Conservation (phyloP, 37 sponge, comb jelly and placozoan genomes). For the Geodia barretti region DNA sequence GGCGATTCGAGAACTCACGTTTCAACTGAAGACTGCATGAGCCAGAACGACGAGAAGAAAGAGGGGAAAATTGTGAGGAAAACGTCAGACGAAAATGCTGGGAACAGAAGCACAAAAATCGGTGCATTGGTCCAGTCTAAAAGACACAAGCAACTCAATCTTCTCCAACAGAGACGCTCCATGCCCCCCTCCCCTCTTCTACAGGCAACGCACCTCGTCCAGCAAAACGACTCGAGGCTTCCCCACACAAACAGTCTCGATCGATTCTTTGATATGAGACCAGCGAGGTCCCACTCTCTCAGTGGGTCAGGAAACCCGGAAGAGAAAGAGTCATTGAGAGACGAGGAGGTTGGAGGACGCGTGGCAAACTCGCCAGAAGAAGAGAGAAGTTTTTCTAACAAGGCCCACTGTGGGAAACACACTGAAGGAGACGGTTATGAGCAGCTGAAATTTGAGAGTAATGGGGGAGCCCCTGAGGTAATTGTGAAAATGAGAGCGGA, state of each 20-base stretch:
- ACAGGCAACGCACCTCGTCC: background rate
- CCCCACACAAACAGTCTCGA: conserved; percentile 14
- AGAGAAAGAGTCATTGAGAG: background rate
- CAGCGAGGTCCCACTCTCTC: background rate
- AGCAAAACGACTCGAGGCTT: background rate
- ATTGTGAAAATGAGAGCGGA: too few relatives aligned
- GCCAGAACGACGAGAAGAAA: conserved; percentile 6
- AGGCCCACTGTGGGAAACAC: background rate
- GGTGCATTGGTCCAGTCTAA: background rate
- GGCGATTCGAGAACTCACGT: conserved; percentile 18
- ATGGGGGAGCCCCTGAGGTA: too few relatives aligned
- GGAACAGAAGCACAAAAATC: background rate
- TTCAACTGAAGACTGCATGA: conserved; percentile 17
- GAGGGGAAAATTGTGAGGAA: background rate
- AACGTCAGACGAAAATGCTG: background rate
- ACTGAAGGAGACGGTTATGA: too few relatives aligned
- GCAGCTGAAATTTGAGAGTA: too few relatives aligned
- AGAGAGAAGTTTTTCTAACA: too few relatives aligned
- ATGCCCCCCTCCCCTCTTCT: background rate
- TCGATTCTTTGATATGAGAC: conserved; percentile 24
- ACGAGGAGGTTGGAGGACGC: background rate
- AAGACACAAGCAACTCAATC: background rate
- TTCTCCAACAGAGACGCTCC: background rate
- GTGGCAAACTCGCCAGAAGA: background rate
- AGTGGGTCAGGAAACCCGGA: background rate